These are phyloP conservation scores for Danio aesculapii DNA, from an alignment of 2,797 vertebrate species.

Conservation along the genomic window DNA sequence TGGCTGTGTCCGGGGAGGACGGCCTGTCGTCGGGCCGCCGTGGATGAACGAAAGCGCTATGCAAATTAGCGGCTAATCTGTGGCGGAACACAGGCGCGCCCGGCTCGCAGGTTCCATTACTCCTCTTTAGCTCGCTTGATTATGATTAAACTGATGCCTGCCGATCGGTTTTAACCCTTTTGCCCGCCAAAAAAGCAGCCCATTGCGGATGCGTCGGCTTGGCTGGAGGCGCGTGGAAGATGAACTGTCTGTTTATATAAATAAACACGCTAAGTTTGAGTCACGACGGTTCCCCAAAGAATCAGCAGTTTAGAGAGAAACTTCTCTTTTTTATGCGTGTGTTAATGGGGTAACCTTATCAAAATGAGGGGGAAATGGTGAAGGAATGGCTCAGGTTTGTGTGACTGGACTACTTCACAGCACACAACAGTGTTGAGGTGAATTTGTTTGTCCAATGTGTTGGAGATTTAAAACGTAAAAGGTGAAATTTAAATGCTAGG, in stretches of 20 bases:
- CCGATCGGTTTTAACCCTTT: slow-evolving; percentile 73
- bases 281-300: slow-evolving; percentile 9
- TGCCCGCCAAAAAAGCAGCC: slow-evolving; percentile 49
- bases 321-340: not conserved
- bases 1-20: slow-evolving; percentile 79
- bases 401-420: not conserved
- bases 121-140: slow-evolving; percentile 76
- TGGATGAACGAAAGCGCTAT: slow-evolving; percentile 81
- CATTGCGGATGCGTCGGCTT: slow-evolving; percentile 41
- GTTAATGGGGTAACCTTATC: not conserved
- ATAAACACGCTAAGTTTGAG: slow-evolving; percentile 45
- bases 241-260: slow-evolving; percentile 47
- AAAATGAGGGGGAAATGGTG: not conserved
- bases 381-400: not conserved
- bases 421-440: not conserved
- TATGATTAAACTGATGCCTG: slow-evolving; percentile 81
- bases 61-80: slow-evolving; percentile 84
- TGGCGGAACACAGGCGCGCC: slow-evolving; percentile 75
- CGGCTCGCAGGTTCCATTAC: slow-evolving; percentile 78
- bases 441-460: not conserved
- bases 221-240: slow-evolving; percentile 54
- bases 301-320: slow-evolving; percentile 13
- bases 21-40: slow-evolving; percentile 69
- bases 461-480: not conserved
- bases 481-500: not conserved